Evolutionary conservation across 2,888 invertebrate genomes (phyloP).

Genomic region (Punctoribates punctum): DNA sequence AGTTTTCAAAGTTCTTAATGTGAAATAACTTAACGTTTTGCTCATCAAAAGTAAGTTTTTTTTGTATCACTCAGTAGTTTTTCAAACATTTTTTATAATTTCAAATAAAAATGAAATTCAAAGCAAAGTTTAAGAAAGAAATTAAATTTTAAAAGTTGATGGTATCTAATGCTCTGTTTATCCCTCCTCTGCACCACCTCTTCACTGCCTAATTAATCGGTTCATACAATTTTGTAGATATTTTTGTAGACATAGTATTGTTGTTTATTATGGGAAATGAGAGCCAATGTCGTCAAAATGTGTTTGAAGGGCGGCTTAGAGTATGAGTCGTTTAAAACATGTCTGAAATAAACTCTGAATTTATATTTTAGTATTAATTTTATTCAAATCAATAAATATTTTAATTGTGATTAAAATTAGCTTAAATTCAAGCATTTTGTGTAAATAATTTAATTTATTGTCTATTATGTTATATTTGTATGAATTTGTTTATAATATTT

Average conservation of each 20-base stretch:
- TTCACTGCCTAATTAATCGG: no score
- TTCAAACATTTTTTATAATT: no score
- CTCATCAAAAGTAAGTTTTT: no score
- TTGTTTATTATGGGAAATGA: background rate
- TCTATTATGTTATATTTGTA: conserved; percentile 7
- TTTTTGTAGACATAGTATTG: background rate
- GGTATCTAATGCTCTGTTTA: no score
- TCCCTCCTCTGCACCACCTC: no score
- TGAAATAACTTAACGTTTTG: no score
- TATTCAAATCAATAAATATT: background rate
- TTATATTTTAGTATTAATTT: conserved; percentile 13
- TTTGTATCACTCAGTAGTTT: no score
- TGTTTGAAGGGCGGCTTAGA: background rate
- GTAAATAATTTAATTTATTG: conserved; percentile 17
- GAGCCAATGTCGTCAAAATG: background rate
- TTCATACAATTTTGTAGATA: background rate
- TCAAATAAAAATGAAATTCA: no score
- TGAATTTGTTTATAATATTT: background rate
- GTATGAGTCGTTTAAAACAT: background rate
- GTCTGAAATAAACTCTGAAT: conserved; percentile 24
- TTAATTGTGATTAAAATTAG: background rate
- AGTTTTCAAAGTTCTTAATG: background rate
- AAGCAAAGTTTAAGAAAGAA: no score
- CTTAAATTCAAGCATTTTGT: background rate
- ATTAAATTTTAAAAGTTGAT: no score